Base-by-base conservation (phyloP, 2,797 vertebrate species). In the Enteromius unitaeniatus region DNA sequence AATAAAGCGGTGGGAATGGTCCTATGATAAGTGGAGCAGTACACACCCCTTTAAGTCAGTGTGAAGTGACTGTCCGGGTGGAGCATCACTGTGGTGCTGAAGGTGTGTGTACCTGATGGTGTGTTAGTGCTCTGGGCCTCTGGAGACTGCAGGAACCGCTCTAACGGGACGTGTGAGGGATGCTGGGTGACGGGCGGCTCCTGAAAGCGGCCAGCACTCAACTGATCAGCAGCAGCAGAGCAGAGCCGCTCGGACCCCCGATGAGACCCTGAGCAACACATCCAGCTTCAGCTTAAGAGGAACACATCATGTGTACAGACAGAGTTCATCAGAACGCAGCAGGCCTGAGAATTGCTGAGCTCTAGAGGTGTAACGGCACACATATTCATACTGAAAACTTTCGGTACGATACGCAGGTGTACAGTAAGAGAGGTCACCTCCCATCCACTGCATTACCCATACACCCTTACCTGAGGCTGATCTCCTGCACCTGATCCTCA, bases 81-180 rank as follows among this genome's bases (percentile, higher is more conserved):
- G 3, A 34, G 64, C 19, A 4, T 34, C 1, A 7, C 31, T 76
- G 74, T 10, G 60, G 26, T 28, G 26, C 14, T 31, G 15, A 3
- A 15, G 14, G 26, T 1, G 77, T 23, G 76, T 70, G 15, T 88
- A 95, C 97, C 97, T 95, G 96, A 13, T 26, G 92, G 86, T 3
- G 92, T 89, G 82, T 88, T 89, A 28, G 93, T 8, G 0, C 91
- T 77, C 4, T 95, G 92, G 64, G 94, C 93, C 85, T 98, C 97
- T 78, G 97, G 91, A 0, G 96, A 96, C 92, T 97, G 97, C 45
- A 99, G 94, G 91, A 99, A 99, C 88, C 90, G 95, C 89, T 99
- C 97, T 89, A 99, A 93, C 0, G 96, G 97, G 84, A 99, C 92
- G 0, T 99, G 97, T 55, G 94, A 90, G 13, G 96, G 95, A 85